These are phyloP conservation scores for Acyrthosiphon pisum DNA, from an alignment of 1,140 invertebrate species.

Conservation along the genomic window DNA sequence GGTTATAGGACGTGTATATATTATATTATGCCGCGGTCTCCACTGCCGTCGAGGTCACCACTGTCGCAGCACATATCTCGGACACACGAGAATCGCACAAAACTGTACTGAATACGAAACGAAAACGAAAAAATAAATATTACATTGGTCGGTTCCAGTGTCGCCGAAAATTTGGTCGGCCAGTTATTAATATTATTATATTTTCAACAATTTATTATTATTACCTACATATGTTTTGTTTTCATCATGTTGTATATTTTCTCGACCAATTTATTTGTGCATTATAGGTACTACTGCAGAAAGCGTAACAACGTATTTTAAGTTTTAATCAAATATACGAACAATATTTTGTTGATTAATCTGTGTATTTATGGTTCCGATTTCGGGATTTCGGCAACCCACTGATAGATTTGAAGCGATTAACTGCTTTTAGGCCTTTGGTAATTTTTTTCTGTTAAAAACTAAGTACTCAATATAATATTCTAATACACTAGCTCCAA, in stretches of 20 bases:
- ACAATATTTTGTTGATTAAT: background rate
- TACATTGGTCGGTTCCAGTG: background rate
- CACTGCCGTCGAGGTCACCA: background rate
- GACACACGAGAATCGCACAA: background rate
- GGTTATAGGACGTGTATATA: background rate
- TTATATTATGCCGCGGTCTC: background rate
- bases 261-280: too few relatives aligned
- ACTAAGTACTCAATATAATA: background rate
- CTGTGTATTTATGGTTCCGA: background rate
- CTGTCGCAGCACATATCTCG: background rate
- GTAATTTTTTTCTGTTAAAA: background rate
- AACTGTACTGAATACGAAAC: background rate
- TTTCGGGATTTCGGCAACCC: background rate
- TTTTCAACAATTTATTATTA: background rate
- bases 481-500: too few relatives aligned
- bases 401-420: background rate
- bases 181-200: background rate
- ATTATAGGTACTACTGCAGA: too few relatives aligned
- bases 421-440: background rate
- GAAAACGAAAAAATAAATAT: background rate
- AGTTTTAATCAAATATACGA: background rate
- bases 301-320: background rate
- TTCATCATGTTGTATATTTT: too few relatives aligned
- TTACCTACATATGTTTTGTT: too few relatives aligned
- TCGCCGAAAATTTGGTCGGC: background rate